A percentile compares a stretch with the other conserved stretches of the same genome.
phyloP scores from a whole-genome alignment of 2,797 vertebrate genomes.

The Neosilurus mollespiculum region DNA sequence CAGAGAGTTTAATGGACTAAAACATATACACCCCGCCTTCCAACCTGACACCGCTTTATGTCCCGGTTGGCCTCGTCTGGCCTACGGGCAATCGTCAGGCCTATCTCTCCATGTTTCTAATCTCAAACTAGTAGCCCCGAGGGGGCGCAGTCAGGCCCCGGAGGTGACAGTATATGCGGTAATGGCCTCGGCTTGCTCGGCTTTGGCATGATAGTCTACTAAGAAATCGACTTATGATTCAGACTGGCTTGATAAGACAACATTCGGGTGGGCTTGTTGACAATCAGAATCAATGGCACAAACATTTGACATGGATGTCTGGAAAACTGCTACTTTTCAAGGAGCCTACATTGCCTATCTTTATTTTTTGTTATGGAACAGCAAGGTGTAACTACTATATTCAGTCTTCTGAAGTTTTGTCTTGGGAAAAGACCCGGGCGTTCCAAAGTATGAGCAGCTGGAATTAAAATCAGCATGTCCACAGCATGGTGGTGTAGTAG shows the following conservation, averaged over 20 bases:
- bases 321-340: neutral
- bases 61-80: too few relatives aligned
- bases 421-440: neutral
- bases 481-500: too few relatives aligned
- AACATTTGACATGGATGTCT: neutral
- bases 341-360: neutral
- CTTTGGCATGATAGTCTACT: too few relatives aligned
- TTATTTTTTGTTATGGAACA: neutral
- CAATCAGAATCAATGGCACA: conserved; percentile 6
- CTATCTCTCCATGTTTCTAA: too few relatives aligned
- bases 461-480: conserved; percentile 1
- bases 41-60: too few relatives aligned
- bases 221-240: neutral
- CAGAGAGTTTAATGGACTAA: too few relatives aligned
- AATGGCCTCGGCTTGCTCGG: too few relatives aligned
- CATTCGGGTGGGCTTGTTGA: neutral
- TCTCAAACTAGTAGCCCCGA: too few relatives aligned
- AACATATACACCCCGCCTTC: too few relatives aligned
- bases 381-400: neutral
- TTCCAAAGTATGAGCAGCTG: neutral
- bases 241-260: conserved; percentile 5
- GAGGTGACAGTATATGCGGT: too few relatives aligned
- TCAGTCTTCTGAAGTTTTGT: neutral
- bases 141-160: too few relatives aligned
- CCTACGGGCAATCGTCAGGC: too few relatives aligned